Evolutionary conservation across 92 coral and sea anemone genomes (phyloP), one percentile per base, ranked within the genome.

Genomic region (Zoanthus sansibaricus): DNA sequence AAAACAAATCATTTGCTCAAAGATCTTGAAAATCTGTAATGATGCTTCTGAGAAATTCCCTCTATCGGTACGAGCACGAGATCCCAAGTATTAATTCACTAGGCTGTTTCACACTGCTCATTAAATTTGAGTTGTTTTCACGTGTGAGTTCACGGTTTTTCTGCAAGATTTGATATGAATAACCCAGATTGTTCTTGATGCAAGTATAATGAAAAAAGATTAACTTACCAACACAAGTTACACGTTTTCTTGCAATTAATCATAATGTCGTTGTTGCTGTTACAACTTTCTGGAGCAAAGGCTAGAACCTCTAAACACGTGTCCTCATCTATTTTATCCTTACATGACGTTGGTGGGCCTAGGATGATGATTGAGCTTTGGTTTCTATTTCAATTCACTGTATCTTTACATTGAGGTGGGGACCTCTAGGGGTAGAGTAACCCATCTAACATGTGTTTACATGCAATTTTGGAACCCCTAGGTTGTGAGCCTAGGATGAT

Each of bases 171-270:
- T 37, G 42, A 37, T 37, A 37, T 37, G 42, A 37, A 2, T 37
- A 4, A 37, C 42, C 0, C 4, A 37, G 42, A 37, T 37, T 37
- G 42, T 37, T 37, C 42, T 37, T 37, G 42, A 4, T 18, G n/a
- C n/a, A 16, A 7, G 30, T 17, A 25, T 20, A 2, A 16, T 17
- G 25, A 3, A 2, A 2, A 62, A 62, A 17, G 7, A 18, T n/a
- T 5, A 62, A 76, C 67, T 76, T 62, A 76, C 82, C 82, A 52
- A 45, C 82, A 76, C 15, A 76, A 54, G 0, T 52, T 12, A 37
- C 82, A 76, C 6, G 68, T 10, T n/a, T 54, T 54, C 37, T 32
- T 49, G 82, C 82, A 76, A 10, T 52, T 30, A 6, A 54, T 9
- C 47, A 6, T 15, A 18, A 76, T 33, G 0, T 76, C 82, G 21